Conservation (phyloP, 2,797 vertebrate species). For the Poecilia wingei region DNA sequence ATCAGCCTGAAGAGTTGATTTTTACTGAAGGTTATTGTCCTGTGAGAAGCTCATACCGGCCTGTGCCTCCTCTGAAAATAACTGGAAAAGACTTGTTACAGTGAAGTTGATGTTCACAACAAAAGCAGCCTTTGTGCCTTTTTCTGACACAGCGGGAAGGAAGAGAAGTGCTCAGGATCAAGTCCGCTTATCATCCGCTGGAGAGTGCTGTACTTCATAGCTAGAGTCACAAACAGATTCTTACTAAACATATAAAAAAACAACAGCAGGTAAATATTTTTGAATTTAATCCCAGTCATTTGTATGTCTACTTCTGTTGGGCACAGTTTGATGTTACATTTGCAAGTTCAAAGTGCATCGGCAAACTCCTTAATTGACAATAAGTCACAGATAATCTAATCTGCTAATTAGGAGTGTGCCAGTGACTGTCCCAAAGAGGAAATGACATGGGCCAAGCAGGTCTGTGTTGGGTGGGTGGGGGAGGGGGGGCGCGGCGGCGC, state of each 20-base stretch:
- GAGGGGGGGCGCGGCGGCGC: conserved; percentile 52
- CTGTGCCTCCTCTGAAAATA: not conserved
- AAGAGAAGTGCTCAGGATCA: conserved; percentile 63
- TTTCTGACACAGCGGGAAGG: conserved; percentile 54
- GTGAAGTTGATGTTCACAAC: conserved; percentile 52
- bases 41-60: not conserved
- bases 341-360: conserved; percentile 66
- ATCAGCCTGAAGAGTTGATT: not conserved
- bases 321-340: conserved; percentile 22
- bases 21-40: not conserved
- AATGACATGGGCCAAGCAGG: conserved; percentile 65
- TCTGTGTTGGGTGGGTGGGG: conserved; percentile 42
- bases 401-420: conserved; percentile 71
- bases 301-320: conserved; percentile 7
- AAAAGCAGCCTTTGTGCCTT: conserved; percentile 69
- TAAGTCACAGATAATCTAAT: conserved; percentile 68
- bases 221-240: not conserved
- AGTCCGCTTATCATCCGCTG: conserved; percentile 66
- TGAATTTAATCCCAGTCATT: not conserved
- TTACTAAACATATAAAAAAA: not conserved
- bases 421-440: conserved; percentile 68
- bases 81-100: conserved; percentile 27
- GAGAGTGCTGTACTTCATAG: conserved; percentile 14
- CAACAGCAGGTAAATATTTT: conserved; percentile 12
- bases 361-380: conserved; percentile 59